Percentiles rank a stretch among this genome's conserved stretches.
Conservation (phyloP, 2,113 vertebrate genomes). For the Eleginops maclovinus region DNA sequence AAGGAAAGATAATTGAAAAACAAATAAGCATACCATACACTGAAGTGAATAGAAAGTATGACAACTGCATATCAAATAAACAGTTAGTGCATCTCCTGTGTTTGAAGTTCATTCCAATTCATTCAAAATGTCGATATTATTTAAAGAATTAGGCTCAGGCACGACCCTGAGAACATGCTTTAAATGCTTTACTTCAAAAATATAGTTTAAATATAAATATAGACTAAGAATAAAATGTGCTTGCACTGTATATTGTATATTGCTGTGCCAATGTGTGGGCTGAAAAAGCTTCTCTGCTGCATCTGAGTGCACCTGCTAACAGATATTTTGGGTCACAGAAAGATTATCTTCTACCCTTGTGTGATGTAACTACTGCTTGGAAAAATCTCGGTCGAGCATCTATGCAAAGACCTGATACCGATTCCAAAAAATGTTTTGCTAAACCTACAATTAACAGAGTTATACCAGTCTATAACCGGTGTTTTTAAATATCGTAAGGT, state of each 20-base stretch:
- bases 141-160: conserved; percentile 6
- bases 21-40: too few species aligned
- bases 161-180: conserved; percentile 18
- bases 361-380: conserved; percentile 22
- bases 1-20: too few species aligned
- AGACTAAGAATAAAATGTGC: conserved; percentile 5
- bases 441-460: background rate
- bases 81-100: background rate
- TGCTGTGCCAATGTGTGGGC: conserved; percentile 46
- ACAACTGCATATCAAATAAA: background rate
- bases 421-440: background rate
- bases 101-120: conserved; percentile 18
- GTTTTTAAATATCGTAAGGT: conserved; percentile 5
- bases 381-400: background rate
- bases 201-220: conserved; percentile 25
- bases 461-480: background rate
- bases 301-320: conserved; percentile 17
- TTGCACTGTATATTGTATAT: conserved; percentile 30
- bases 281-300: conserved; percentile 8
- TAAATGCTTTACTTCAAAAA: conserved; percentile 16
- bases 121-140: conserved; percentile 17
- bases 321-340: conserved; percentile 23
- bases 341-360: conserved; percentile 26
- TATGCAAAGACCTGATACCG: background rate
- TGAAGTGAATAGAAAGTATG: background rate